Conservation (phyloP, 2,797 vertebrate species). For the Catostomus latipinnis region DNA sequence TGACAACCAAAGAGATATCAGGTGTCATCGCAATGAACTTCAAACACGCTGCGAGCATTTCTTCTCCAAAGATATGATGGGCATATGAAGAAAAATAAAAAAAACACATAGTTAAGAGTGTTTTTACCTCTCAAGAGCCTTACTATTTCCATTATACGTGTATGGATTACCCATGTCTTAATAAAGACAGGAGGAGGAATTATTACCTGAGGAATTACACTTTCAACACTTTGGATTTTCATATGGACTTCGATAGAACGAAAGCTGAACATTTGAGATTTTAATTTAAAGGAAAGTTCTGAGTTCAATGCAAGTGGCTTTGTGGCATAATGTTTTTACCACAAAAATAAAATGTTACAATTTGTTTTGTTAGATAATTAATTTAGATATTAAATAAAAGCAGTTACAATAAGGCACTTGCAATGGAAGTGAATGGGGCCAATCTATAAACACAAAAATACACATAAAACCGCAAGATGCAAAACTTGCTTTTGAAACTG, state of each 20-base stretch:
- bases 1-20: constrained; percentile 54
- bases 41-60: constrained; percentile 7
- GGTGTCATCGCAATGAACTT: constrained; percentile 3
- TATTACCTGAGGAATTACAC: constrained; percentile 65
- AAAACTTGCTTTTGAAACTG: too few species aligned
- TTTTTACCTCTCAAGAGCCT: background rate
- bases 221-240: constrained; percentile 53
- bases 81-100: background rate
- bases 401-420: too few species aligned
- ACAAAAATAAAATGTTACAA: too few species aligned
- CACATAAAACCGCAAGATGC: too few species aligned
- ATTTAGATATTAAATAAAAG: too few species aligned
- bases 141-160: constrained; percentile 28
- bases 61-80: constrained; percentile 30
- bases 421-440: too few species aligned
- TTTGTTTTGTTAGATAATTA: too few species aligned
- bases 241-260: constrained; percentile 49
- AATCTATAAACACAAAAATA: too few species aligned
- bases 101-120: constrained; percentile 26
- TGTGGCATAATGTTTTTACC: too few species aligned
- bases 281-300: too few species aligned
- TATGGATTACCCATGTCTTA: constrained; percentile 45
- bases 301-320: too few species aligned
- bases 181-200: constrained; percentile 51
- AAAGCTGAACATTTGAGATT: constrained; percentile 2